Percentiles rank a stretch among this genome's conserved stretches.
These are phyloP conservation scores for Caenorhabditis becei DNA, from an alignment of 2,888 invertebrate species.

Conservation along the genomic window DNA sequence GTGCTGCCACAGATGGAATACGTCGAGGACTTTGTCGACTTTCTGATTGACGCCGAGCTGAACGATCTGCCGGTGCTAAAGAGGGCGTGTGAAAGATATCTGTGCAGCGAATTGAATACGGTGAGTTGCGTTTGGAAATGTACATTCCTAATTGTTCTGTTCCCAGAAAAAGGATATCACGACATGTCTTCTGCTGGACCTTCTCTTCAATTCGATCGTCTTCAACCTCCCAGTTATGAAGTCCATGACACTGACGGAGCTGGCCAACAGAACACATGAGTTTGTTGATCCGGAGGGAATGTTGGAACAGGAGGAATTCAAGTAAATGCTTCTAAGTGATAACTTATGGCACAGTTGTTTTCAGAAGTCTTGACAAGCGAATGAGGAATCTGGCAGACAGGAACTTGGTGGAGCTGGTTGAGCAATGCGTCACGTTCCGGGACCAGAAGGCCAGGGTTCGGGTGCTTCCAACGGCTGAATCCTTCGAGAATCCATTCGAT, in stretches of 20 bases:
- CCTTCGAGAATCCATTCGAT: conserved; percentile 49
- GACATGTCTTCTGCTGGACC: conserved; percentile 78
- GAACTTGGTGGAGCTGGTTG: conserved; percentile 77
- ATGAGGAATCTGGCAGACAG: conserved; percentile 78
- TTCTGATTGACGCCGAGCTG: conserved; percentile 80
- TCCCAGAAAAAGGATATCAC: conserved; percentile 78
- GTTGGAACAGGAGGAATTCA: conserved; percentile 77
- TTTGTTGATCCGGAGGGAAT: conserved; percentile 73
- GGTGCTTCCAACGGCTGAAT: conserved; percentile 40
- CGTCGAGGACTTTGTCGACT: conserved; percentile 77
- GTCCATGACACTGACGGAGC: conserved; percentile 79
- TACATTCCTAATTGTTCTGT: neutral
- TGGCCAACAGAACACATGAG: conserved; percentile 74
- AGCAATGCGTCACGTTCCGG: conserved; percentile 77
- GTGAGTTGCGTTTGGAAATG: conserved; percentile 47
- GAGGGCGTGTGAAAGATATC: conserved; percentile 79
- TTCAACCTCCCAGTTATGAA: conserved; percentile 81
- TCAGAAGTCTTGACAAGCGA: conserved; percentile 78
- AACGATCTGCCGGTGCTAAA: conserved; percentile 81
- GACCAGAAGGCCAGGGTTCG: conserved; percentile 72
- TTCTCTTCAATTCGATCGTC: conserved; percentile 80
- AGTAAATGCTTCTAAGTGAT: conserved; percentile 60
- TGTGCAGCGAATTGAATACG: conserved; percentile 80
- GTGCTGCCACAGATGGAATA: conserved; percentile 80
- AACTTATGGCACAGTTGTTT: conserved; percentile 11